Conservation (phyloP, 2,113 vertebrate species). For the Eurystomus gularis region DNA sequence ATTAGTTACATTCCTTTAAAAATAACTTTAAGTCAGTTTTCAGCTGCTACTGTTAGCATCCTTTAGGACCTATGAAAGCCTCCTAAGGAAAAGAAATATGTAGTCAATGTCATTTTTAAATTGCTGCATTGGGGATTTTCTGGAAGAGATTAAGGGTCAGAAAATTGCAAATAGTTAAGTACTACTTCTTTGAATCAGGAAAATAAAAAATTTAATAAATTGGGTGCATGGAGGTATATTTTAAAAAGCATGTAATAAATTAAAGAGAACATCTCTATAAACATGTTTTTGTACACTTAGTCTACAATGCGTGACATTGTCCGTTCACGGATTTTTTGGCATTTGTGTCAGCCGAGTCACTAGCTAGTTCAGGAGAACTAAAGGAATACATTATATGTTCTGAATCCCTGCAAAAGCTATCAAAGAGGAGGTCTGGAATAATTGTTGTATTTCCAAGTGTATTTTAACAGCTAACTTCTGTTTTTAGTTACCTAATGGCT, state of each 20-base stretch:
- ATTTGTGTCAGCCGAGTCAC: neutral
- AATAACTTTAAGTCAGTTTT: neutral
- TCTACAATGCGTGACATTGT: neutral
- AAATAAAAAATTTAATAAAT: neutral
- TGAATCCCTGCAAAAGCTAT: neutral
- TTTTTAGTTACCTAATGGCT: neutral
- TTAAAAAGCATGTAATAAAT: neutral
- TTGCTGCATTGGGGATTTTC: neutral
- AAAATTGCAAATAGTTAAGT: neutral
- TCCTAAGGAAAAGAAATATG: neutral
- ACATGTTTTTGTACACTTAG: neutral
- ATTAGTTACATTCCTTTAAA: neutral
- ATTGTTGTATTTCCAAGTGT: neutral
- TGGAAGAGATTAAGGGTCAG: neutral
- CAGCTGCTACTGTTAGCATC: neutral
- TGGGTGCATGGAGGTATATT: neutral
- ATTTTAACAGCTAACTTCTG: neutral
- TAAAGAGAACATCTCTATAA: neutral
- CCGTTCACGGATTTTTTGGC: neutral
- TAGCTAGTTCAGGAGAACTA: neutral
- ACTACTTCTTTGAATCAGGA: neutral
- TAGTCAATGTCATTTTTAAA: neutral
- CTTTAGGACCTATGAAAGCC: neutral
- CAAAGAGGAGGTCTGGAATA: neutral
- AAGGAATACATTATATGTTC: neutral